A percentile compares a stretch with the other conserved stretches of the same genome.
These are phyloP conservation scores for Drosophila koepferae DNA, from an alignment of 2,888 invertebrate genomes.

Conservation along the genomic window DNA sequence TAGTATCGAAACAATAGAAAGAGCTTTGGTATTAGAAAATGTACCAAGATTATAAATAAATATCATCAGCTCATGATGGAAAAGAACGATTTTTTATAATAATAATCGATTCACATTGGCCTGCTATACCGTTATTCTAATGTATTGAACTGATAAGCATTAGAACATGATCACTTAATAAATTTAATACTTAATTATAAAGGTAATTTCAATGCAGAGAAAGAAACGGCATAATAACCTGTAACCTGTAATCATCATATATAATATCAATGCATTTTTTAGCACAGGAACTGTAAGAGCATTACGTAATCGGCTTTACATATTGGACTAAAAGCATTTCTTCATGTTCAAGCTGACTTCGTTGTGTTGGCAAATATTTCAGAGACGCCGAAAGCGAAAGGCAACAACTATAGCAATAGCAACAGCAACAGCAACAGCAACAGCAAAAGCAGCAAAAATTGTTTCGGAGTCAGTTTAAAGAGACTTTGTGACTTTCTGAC, in stretches of 20 bases:
- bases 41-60: too few relatives aligned
- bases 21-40: not conserved
- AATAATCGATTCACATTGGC: not conserved
- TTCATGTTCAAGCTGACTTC: slow-evolving; percentile 22
- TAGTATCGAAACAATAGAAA: not conserved
- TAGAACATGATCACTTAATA: too few relatives aligned
- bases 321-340: not conserved
- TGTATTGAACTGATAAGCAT: too few relatives aligned
- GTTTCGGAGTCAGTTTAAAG: slow-evolving; percentile 36
- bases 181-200: too few relatives aligned
- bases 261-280: not conserved
- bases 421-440: slow-evolving; percentile 3
- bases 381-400: slow-evolving; percentile 54
- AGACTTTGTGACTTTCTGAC: slow-evolving; percentile 65
- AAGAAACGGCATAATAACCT: not conserved
- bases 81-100: too few relatives aligned
- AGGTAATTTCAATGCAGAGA: not conserved
- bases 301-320: slow-evolving; percentile 1
- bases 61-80: too few relatives aligned
- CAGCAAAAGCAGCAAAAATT: slow-evolving; percentile 24
- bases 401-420: slow-evolving; percentile 23
- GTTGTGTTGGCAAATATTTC: slow-evolving; percentile 64
- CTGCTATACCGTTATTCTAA: too few relatives aligned
- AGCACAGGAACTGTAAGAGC: not conserved
- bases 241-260: not conserved